A percentile compares a stretch with the other conserved stretches of the same genome.
phyloP scores from a whole-genome alignment of 2,797 vertebrate genomes.

The Phylloscopus collybita region DNA sequence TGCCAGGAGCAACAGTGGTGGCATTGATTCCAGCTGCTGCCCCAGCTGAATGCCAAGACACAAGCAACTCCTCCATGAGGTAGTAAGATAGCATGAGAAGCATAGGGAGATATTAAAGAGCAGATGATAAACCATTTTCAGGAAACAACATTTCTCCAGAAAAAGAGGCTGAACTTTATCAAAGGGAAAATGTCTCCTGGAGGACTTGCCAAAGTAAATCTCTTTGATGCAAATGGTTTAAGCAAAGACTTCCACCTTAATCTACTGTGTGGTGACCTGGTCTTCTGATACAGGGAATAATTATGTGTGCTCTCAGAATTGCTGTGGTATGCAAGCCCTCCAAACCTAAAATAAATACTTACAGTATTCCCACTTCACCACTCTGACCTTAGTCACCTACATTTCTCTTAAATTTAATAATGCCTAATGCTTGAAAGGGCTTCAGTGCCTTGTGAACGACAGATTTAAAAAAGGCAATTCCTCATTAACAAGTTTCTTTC shows the following conservation, averaged over 20 bases:
- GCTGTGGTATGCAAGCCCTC: constrained; percentile 44
- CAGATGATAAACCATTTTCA: constrained; percentile 68
- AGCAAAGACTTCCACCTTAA: constrained; percentile 62
- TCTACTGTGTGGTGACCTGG: constrained; percentile 50
- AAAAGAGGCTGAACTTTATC: constrained; percentile 62
- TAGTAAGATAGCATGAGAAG: constrained; percentile 56
- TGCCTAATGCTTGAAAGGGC: neutral
- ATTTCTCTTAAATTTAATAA: constrained; percentile 24
- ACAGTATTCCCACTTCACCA: neutral
- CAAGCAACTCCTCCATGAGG: constrained; percentile 39
- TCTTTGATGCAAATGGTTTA: constrained; percentile 61
- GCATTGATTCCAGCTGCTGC: constrained; percentile 56
- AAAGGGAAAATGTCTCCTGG: constrained; percentile 39
- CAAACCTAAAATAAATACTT: constrained; percentile 28
- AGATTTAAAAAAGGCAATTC: neutral
- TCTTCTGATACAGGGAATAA: constrained; percentile 54
- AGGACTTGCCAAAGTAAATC: constrained; percentile 70
- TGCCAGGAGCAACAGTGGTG: constrained; percentile 17
- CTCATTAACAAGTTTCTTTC: neutral
- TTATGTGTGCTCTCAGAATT: constrained; percentile 46
- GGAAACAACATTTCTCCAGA: constrained; percentile 55
- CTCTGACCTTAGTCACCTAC: neutral
- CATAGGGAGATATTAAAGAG: constrained; percentile 53
- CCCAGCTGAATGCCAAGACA: constrained; percentile 40
- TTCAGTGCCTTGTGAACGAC: neutral